These are phyloP conservation scores for Tenebrio molitor DNA, from an alignment of 1,140 invertebrate species.

Conservation along the genomic window DNA sequence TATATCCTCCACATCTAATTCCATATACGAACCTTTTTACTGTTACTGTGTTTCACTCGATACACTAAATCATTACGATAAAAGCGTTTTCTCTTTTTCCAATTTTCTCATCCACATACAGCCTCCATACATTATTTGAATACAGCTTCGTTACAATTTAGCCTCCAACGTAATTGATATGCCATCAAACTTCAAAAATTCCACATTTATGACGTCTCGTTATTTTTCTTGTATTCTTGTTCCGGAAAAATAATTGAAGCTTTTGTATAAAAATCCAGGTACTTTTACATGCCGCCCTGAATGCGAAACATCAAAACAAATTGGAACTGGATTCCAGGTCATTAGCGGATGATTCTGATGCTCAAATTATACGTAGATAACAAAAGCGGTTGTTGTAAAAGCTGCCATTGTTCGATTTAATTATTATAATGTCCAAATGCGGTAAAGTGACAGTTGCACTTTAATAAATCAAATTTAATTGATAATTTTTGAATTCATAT, in stretches of 20 bases:
- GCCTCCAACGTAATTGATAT: background rate
- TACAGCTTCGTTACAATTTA: background rate
- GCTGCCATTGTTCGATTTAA: too few relatives aligned
- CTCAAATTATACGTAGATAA: background rate
- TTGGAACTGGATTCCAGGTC: background rate
- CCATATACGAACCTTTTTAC: slow-evolving; percentile 1
- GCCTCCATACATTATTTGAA: slow-evolving; percentile 6
- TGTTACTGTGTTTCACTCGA: background rate
- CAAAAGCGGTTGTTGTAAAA: too few relatives aligned
- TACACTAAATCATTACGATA: slow-evolving; percentile 16
- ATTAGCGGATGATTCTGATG: slow-evolving; percentile 1
- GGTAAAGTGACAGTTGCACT: too few relatives aligned
- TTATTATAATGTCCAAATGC: too few relatives aligned
- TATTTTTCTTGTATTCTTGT: background rate
- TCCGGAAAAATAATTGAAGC: slow-evolving; percentile 17
- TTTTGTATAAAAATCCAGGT: background rate
- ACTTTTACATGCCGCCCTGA: background rate
- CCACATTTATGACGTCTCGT: background rate
- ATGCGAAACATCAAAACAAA: slow-evolving; percentile 10
- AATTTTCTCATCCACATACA: slow-evolving; percentile 1
- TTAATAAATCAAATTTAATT: too few relatives aligned
- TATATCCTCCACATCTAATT: background rate
- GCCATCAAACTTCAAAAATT: background rate
- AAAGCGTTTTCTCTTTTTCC: slow-evolving; percentile 22
- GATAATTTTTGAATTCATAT: too few relatives aligned